Percentiles rank a stretch among this genome's conserved stretches.
These are phyloP conservation scores for Papilio dardanus DNA, from an alignment of 1,140 invertebrate genomes.

Conservation along the genomic window DNA sequence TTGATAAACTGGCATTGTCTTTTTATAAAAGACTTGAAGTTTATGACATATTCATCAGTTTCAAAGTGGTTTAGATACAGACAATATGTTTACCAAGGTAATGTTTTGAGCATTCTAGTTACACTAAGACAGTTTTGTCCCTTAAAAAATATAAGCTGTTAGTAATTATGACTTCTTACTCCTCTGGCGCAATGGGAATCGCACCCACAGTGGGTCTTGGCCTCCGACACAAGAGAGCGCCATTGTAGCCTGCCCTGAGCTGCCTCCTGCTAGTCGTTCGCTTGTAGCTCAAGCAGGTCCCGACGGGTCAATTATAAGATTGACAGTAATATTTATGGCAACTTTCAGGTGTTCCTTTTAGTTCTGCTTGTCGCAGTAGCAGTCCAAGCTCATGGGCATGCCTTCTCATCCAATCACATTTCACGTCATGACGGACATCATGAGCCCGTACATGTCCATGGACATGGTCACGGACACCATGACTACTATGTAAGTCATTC, in stretches of 20 bases:
- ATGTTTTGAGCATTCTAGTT: too few species aligned
- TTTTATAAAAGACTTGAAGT: conserved; percentile 16
- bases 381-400: conserved; percentile 40
- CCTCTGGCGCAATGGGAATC: too few species aligned
- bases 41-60: not conserved
- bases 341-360: conserved; percentile 1
- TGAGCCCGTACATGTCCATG: conserved; percentile 32
- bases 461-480: conserved; percentile 33
- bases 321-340: not conserved
- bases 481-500: not conserved
- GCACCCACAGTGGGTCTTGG: too few species aligned
- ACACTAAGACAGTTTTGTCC: too few species aligned
- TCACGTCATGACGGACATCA: conserved; percentile 51
- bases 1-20: not conserved
- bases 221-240: too few species aligned
- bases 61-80: conserved; percentile 9
- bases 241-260: too few species aligned
- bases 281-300: too few species aligned
- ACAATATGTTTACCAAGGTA: conserved; percentile 12
- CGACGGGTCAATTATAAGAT: too few species aligned
- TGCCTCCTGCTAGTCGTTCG: too few species aligned
- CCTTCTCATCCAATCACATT: conserved; percentile 56
- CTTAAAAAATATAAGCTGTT: too few species aligned
- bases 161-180: too few species aligned
- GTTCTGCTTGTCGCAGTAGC: not conserved